Evolutionary conservation across 2,113 vertebrate species (phyloP), one percentile per base, ranked within the genome.

Genomic region (Hippocampus comes): DNA sequence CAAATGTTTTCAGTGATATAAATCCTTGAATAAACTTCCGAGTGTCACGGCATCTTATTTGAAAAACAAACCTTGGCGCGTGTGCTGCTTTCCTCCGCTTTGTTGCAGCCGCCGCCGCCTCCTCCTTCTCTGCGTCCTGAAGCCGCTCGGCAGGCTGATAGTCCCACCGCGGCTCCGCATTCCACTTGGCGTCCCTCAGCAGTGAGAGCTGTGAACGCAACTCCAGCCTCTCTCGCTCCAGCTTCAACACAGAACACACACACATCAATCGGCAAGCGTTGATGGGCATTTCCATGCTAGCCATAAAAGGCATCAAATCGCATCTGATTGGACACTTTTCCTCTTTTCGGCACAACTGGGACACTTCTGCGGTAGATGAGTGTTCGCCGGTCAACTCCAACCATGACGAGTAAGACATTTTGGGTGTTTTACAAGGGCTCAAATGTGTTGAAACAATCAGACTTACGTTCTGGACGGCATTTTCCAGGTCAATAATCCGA

Each of bases 181-280:
- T 91, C 48, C 86, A 91, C 77, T 90, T 88, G 77, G 84, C 93
- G 82, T 96, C 94, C 84, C 93, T 95, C 86, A 98, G 85, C 60
- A 92, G 25, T 70, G 91, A 81, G 56, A 95, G 75, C 78, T 96
- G 93, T 64, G 93, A 87, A 51, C 85, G 92, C 76, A 98, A 91
- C 71, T 96, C 94, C 82, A 88, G 85, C 4, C 86, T 90, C 89
- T 99, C 96, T n/a, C 85, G 89, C 86, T 97, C 94, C 89, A 96
- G 80, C 97, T 99, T 75, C 34, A 81, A 51, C 43, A 27, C 38
- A 27, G 27, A 64, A 68, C 20, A 73, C 27, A 68, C 20, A 42
- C 14, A 57, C 55, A 25, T 57, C n/a, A 25, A 57, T 2, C 0
- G n/a, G 55, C 55, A 3, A 57, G 55, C 21, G 23, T 57, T 8